Conservation (phyloP, 2,113 vertebrate genomes). For the Nesogale talazaci region DNA sequence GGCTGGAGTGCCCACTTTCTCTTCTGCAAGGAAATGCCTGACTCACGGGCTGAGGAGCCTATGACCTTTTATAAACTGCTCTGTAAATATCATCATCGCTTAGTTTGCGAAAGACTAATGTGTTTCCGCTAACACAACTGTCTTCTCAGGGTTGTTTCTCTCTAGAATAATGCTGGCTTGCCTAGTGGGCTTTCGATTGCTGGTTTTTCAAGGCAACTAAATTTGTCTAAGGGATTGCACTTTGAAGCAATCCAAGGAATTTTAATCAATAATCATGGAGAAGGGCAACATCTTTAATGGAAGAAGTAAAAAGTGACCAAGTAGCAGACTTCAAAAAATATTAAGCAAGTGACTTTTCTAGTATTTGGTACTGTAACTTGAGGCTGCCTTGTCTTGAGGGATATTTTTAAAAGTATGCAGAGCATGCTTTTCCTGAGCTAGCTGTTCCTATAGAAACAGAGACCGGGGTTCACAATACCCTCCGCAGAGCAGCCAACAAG, state of each 20-base stretch:
- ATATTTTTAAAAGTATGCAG: not conserved
- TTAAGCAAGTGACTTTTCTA: constrained; percentile 28
- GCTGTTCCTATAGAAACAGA: not conserved
- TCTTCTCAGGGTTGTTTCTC: constrained; percentile 69
- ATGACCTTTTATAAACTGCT: constrained; percentile 73
- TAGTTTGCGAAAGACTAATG: constrained; percentile 59
- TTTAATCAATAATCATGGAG: constrained; percentile 61
- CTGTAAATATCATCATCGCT: constrained; percentile 54
- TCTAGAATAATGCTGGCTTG: constrained; percentile 62
- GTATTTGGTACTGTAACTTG: constrained; percentile 2
- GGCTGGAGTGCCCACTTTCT: not conserved
- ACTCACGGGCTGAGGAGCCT: constrained; percentile 57
- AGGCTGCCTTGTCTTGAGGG: not conserved
- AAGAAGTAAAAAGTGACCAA: constrained; percentile 1
- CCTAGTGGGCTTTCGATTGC: not conserved
- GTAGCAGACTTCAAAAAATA: constrained; percentile 56
- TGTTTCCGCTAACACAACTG: constrained; percentile 74
- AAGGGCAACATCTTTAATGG: not conserved
- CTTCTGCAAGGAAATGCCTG: constrained; percentile 30
- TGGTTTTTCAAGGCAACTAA: constrained; percentile 57
- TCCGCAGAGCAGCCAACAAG: not conserved
- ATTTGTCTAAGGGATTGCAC: constrained; percentile 22
- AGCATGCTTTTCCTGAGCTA: not conserved
- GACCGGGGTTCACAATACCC: not conserved
- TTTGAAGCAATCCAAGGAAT: constrained; percentile 56